A percentile compares a stretch with the other conserved stretches of the same genome.
Conservation (phyloP, 2,888 invertebrate genomes). For the Eulithis testata region DNA sequence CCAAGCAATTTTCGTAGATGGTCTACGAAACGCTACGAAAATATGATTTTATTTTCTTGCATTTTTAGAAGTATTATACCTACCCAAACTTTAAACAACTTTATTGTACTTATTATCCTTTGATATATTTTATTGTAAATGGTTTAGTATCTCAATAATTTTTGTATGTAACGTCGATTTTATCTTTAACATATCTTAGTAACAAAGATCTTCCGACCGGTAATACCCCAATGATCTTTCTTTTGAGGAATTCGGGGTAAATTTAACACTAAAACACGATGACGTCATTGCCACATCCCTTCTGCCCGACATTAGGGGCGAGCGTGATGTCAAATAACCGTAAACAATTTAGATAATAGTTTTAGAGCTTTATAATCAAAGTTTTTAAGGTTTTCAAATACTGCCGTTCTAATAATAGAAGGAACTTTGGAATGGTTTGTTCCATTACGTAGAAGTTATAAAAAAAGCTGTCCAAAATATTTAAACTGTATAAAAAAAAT, state of each 20-base stretch:
- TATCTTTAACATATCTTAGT: too few species aligned
- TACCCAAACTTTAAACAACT: too few species aligned
- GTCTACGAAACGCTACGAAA: slow-evolving; percentile 25
- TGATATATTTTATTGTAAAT: too few species aligned
- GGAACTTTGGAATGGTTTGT: slow-evolving; percentile 5
- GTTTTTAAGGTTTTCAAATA: slow-evolving; percentile 9
- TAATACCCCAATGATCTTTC: slow-evolving; percentile 36
- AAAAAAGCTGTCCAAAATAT: too few species aligned
- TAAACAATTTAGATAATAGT: slow-evolving; percentile 28
- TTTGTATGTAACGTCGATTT: too few species aligned
- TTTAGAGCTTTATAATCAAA: neutral
- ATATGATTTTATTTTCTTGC: neutral
- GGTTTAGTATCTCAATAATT: too few species aligned
- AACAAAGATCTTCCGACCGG: slow-evolving; percentile 27
- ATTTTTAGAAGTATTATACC: too few species aligned
- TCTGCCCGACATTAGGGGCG: slow-evolving; percentile 18
- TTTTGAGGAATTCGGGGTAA: slow-evolving; percentile 44
- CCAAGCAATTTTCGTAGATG: slow-evolving; percentile 17
- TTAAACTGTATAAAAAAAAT: too few species aligned
- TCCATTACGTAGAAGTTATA: too few species aligned
- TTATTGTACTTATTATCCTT: too few species aligned
- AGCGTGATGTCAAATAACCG: slow-evolving; percentile 22
- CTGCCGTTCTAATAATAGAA: slow-evolving; percentile 5
- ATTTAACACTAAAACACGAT: slow-evolving; percentile 36
- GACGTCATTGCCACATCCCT: slow-evolving; percentile 45